A percentile compares a stretch with the other conserved stretches of the same genome.
Evolutionary conservation across 1,140 invertebrate species (phyloP).

Genomic region (Pseudoatta argentina): DNA sequence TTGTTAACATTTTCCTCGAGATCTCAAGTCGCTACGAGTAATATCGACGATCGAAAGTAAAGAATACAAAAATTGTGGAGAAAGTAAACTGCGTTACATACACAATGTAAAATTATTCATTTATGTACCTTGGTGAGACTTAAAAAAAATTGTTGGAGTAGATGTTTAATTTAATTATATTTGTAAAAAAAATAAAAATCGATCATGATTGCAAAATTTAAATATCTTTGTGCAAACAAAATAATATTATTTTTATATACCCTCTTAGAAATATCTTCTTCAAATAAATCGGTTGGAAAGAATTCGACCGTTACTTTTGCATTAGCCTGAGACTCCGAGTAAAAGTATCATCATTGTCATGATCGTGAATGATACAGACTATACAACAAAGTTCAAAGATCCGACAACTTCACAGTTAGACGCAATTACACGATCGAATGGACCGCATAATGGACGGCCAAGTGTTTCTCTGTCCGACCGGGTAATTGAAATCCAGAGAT

Average conservation of each 20-base stretch:
- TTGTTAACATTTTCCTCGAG: conserved; percentile 39
- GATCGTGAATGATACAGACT: not conserved
- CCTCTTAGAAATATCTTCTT: not conserved
- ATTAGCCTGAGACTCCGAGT: not conserved
- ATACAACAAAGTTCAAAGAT: conserved; percentile 34
- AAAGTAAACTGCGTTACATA: conserved; percentile 24
- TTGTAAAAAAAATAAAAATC: not conserved
- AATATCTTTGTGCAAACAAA: not conserved
- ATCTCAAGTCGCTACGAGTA: conserved; percentile 19
- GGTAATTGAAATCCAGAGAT: conserved; percentile 83
- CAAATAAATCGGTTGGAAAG: not conserved
- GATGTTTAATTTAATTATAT: not conserved
- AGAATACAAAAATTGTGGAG: conserved; percentile 18
- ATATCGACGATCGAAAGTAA: conserved; percentile 11
- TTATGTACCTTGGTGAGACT: not conserved
- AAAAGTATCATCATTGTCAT: conserved; percentile 1
- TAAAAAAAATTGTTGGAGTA: not conserved
- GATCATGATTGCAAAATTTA: not conserved
- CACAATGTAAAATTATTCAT: not conserved
- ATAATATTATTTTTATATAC: not conserved
- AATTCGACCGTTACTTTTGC: not conserved
- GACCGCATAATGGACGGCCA: conserved; percentile 77
- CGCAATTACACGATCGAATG: conserved; percentile 81
- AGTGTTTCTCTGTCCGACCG: conserved; percentile 71
- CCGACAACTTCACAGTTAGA: conserved; percentile 78